Conservation (phyloP, 2,113 vertebrate genomes). For the Serinus canaria region DNA sequence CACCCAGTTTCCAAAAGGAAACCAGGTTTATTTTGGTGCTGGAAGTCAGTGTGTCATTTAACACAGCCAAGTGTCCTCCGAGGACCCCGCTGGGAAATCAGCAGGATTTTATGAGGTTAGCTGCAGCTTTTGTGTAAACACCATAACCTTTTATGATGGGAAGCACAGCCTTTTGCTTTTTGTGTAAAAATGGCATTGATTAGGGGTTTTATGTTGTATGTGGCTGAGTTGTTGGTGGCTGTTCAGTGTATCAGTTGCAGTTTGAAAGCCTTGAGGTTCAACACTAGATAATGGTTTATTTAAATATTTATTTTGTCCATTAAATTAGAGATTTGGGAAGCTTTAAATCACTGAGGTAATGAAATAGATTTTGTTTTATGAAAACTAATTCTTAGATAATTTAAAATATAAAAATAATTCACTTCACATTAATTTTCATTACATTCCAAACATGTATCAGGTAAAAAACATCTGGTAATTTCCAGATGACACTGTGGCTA, state of each 20-base stretch:
- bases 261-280: constrained; percentile 33
- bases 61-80: constrained; percentile 69
- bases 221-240: background rate
- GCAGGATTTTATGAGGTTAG: constrained; percentile 73
- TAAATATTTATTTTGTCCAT: constrained; percentile 5
- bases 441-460: background rate
- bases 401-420: background rate
- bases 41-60: constrained; percentile 51
- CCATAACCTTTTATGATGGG: constrained; percentile 80
- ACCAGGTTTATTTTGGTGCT: constrained; percentile 3
- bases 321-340: constrained; percentile 33
- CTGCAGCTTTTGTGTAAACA: constrained; percentile 78
- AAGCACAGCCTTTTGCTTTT: constrained; percentile 74
- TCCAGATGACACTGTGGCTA: background rate
- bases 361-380: constrained; percentile 22
- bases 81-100: constrained; percentile 76
- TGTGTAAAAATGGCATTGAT: constrained; percentile 66
- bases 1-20: constrained; percentile 35
- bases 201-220: constrained; percentile 3
- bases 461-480: background rate
- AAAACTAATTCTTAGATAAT: constrained; percentile 1
- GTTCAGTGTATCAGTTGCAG: background rate
- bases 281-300: constrained; percentile 44
- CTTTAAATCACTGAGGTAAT: constrained; percentile 21
- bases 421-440: background rate